Base-by-base conservation (phyloP, 2,888 invertebrate genomes). In the Sepiola atlantica region DNA sequence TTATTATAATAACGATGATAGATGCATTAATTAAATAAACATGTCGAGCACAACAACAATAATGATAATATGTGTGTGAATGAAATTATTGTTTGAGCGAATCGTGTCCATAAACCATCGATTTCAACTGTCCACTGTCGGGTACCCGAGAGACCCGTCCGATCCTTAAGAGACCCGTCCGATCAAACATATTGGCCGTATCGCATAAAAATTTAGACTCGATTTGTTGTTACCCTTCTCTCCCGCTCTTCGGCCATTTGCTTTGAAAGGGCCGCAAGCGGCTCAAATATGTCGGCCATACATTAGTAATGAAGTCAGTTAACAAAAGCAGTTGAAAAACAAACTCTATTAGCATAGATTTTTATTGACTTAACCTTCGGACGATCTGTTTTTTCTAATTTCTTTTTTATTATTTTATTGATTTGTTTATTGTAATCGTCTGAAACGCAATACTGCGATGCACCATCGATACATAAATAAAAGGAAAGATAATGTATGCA, bases 271-370 rank as follows among this genome's bases (percentile, higher is more conserved):
- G n/a, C 4, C 16, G n/a, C n/a, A 77, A 77, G 77, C 77, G 77
- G 77, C 77, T 18, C 16, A 77, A 77, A 77, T 77, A 77, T 28
- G 77, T 77, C 77, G 77, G 14, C 77, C n/a, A 77, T 77, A 77
- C 77, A 77, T 77, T 77, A 77, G 77, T 77, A 77, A 77, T 77
- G 77, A 45, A 77, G 77, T 77, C n/a, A n/a, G 77, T n/a, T 77
- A n/a, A 45, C n/a, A 77, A 77, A 32, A 77, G 77, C 77, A 77
- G n/a, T 77, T 77, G 77, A 77, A 77, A 77, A 77, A 18, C 77
- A 77, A 77, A 77, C n/a, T 32, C n/a, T 77, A 18, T 77, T 32
- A 77, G n/a, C n/a, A 77, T 77, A 77, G 77, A 77, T 77, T 77
- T 45, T 77, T 77, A 77, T 77, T 77, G 77, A 77, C 77, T 32